A percentile compares a stretch with the other conserved stretches of the same genome.
phyloP scores from a whole-genome alignment of 2,888 invertebrate genomes.

The Sinohyriopsis cumingii region DNA sequence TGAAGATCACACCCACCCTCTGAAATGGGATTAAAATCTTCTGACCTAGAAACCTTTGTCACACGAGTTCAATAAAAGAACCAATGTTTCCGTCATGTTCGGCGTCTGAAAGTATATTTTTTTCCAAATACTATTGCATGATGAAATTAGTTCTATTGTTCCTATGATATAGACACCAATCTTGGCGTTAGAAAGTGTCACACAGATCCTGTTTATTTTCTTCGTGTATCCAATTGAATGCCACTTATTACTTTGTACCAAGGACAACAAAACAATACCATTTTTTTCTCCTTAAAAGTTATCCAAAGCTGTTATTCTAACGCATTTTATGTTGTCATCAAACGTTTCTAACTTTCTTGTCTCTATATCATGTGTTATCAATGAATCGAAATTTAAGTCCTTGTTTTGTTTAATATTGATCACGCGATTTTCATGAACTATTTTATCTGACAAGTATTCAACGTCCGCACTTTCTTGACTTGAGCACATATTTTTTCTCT shows the following conservation, averaged over 20 bases:
- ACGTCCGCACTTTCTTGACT: no score
- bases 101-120: conserved; percentile 29
- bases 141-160: conserved; percentile 44
- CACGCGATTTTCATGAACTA: no score
- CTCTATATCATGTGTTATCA: no score
- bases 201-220: conserved; percentile 64
- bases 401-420: no score
- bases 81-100: conserved; percentile 17
- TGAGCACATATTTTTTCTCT: conserved; percentile 2
- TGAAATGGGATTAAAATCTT: conserved; percentile 38
- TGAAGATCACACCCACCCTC: conserved; percentile 47
- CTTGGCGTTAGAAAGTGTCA: conserved; percentile 67
- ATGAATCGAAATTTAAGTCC: no score
- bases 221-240: conserved; percentile 58
- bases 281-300: conserved; percentile 70
- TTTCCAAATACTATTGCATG: conserved; percentile 28
- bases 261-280: conserved; percentile 66
- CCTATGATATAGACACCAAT: conserved; percentile 66
- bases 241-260: conserved; percentile 62
- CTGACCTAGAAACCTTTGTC: conserved; percentile 11
- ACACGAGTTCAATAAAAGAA: conserved; percentile 23
- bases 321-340: conserved; percentile 15
- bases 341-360: background rate
- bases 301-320: conserved; percentile 58
- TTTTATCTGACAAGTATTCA: no score